phyloP scores from a whole-genome alignment of 2,113 vertebrate species.

The Zeus faber region DNA sequence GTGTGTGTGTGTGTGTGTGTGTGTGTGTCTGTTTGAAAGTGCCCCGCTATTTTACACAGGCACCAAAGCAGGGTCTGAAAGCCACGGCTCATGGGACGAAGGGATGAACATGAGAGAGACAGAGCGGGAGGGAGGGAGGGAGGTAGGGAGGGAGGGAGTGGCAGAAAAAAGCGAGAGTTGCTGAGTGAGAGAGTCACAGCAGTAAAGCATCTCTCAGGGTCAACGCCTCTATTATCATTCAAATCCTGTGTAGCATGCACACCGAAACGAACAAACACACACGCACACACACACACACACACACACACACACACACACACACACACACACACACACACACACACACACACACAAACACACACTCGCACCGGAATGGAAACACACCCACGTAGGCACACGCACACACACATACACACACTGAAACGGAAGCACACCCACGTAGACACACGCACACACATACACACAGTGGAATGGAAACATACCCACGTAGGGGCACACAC shows the following conservation, averaged over 20 bases:
- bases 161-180: conserved; percentile 28
- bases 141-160: conserved; percentile 16
- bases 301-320: neutral
- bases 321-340: neutral
- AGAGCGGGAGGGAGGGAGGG: conserved; percentile 1
- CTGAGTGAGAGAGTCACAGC: conserved; percentile 37
- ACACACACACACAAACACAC: neutral
- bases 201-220: conserved; percentile 57
- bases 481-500: neutral
- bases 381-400: neutral
- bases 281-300: conserved; percentile 9
- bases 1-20: conserved; percentile 18
- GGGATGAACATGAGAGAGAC: conserved; percentile 42
- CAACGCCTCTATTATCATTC: conserved; percentile 61
- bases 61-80: too few species aligned
- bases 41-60: too few species aligned
- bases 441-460: conserved; percentile 13
- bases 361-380: too few species aligned
- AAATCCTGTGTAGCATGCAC: conserved; percentile 36
- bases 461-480: neutral
- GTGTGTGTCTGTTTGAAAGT: conserved; percentile 44
- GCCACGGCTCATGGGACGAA: too few species aligned
- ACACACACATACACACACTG: neutral
- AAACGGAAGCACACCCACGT: too few species aligned
- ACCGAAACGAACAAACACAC: conserved; percentile 9